Base-by-base conservation (phyloP, 1,140 invertebrate genomes). In the Oryzaephilus surinamensis region DNA sequence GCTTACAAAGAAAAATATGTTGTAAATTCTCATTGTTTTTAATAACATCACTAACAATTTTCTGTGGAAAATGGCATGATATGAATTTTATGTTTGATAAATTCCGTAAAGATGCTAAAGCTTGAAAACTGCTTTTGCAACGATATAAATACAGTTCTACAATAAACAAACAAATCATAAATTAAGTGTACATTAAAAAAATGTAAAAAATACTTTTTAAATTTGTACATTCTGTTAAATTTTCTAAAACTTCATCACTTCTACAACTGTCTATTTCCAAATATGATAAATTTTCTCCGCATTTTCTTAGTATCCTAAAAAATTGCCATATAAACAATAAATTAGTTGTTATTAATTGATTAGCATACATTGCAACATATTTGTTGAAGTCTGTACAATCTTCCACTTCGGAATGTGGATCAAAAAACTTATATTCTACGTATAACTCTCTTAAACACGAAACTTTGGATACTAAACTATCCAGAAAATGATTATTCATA, bases 291-390 rank as follows among this genome's bases (percentile, higher is more conserved):
- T 24, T 32, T 17, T 44, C 37, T 21, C 50, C 50, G 26, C 32
- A 52, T 15, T 50, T 49, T n/a, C 35, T 52, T n/a, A 52, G 35
- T 21, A 38, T 19, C 13, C 47, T 52, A 12, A 39, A 49, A 45
- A 20, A 18, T 16, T 19, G 8, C n/a, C 14, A 12, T 14, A 16
- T 33, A 8, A 41, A 21, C 11, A 28, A 18, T 11, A 6, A 34
- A 19, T 37, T 7, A 18, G 6, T 11, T 17, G 8, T 21, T n/a
- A n/a, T n/a, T n/a, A n/a, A n/a, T 15, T 13, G 16, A 34, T 7
- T 23, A 43, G 38, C 42, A 41, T 45, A 49, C 46, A 38, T 35
- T 29, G 31, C 32, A 14, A 51, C 30, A 35, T 38, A 35, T 33
- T 41, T 40, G 24, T 49, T 35, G 36, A 52, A 52, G 21, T 44